Evolutionary conservation across 53 echinoderm and acorn worm species (phyloP).

Genomic region (Mesocentrotus franciscanus): DNA sequence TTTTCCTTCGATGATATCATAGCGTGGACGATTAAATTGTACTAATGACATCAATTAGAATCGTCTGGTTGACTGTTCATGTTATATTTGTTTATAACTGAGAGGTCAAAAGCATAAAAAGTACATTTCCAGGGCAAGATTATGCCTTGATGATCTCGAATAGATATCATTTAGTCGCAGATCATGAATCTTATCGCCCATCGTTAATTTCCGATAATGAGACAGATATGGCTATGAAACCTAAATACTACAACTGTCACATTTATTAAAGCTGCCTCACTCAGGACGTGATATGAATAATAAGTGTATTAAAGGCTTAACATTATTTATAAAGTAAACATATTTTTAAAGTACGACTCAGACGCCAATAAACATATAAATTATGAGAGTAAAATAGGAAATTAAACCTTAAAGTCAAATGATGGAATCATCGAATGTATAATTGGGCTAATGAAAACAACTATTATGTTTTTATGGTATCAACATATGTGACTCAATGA

Average conservation of each 20-base stretch:
- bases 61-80: not conserved
- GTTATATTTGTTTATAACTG: not conserved
- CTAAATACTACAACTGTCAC: not conserved
- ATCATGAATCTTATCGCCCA: conserved; percentile 14
- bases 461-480: not conserved
- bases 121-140: not conserved
- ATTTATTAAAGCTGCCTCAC: not conserved
- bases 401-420: not conserved
- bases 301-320: not conserved
- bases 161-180: conserved; percentile 2
- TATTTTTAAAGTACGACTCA: not conserved
- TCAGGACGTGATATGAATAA: not conserved
- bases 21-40: not conserved
- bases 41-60: not conserved
- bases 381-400: not conserved
- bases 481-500: not conserved
- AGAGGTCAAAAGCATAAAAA: not conserved
- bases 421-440: not conserved
- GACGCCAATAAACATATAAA: not conserved
- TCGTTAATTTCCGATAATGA: not conserved
- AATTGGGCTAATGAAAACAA: not conserved
- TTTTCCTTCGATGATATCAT: not conserved
- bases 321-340: not conserved
- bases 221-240: not conserved
- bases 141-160: not conserved